These are phyloP conservation scores for Drosophila birchii DNA, from an alignment of 2,888 invertebrate genomes.

Conservation along the genomic window DNA sequence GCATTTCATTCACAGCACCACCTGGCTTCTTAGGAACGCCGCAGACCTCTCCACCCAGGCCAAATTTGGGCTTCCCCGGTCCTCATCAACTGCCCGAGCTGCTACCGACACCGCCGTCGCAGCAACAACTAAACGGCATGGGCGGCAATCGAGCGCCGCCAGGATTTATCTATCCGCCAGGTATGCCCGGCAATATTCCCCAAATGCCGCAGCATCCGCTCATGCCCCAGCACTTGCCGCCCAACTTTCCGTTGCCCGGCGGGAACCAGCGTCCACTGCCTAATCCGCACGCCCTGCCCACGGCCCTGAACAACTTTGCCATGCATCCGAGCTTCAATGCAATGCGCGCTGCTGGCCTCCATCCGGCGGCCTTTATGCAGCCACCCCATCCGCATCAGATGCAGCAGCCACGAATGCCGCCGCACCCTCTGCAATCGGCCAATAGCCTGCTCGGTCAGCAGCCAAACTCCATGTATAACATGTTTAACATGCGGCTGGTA, in stretches of 20 bases:
- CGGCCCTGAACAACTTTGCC: conserved; percentile 85
- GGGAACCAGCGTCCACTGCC: conserved; percentile 77
- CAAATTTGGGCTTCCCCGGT: conserved; percentile 64
- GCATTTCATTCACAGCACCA: conserved; percentile 57
- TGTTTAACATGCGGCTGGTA: conserved; percentile 84
- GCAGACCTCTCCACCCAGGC: conserved; percentile 71
- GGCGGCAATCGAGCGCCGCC: conserved; percentile 82
- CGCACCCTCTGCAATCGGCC: conserved; percentile 76
- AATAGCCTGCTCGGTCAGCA: conserved; percentile 64
- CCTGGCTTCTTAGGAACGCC: conserved; percentile 73
- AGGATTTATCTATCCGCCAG: conserved; percentile 80
- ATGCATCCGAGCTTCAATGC: conserved; percentile 85
- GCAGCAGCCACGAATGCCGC: conserved; percentile 81
- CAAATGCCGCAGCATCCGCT: conserved; percentile 77
- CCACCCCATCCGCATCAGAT: conserved; percentile 63
- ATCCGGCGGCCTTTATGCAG: conserved; percentile 71
- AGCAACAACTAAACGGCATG: conserved; percentile 57
- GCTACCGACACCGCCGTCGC: conserved; percentile 65
- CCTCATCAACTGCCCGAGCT: conserved; percentile 53
- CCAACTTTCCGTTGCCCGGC: conserved; percentile 74
- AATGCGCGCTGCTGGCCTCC: conserved; percentile 82
- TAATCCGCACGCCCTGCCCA: conserved; percentile 79
- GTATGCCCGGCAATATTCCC: conserved; percentile 71
- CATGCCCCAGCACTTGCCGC: conserved; percentile 71
- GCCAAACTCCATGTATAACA: conserved; percentile 80